Evolutionary conservation across 1,140 invertebrate species (phyloP).

Genomic region (Thaumatotibia leucotreta): DNA sequence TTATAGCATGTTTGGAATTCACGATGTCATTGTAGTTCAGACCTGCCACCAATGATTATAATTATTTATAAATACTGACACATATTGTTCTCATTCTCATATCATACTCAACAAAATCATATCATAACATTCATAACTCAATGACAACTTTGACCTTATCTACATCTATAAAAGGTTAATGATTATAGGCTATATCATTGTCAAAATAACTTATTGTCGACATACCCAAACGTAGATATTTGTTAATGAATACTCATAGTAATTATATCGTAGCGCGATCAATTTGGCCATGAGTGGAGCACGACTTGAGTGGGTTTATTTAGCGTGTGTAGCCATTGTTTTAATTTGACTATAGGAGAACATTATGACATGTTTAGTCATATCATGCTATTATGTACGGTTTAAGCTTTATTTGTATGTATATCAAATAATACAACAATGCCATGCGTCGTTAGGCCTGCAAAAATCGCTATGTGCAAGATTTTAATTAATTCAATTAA

Average conservation of each 20-base stretch:
- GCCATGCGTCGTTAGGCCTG: too few relatives aligned
- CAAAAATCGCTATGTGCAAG: too few relatives aligned
- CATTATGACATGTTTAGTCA: too few relatives aligned
- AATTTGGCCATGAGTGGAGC: not conserved
- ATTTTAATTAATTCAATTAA: too few relatives aligned
- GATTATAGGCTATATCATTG: constrained; percentile 10
- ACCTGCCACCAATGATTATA: too few relatives aligned
- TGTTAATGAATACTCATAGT: not conserved
- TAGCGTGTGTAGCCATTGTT: not conserved
- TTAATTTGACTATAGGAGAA: not conserved
- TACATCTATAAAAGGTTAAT: not conserved
- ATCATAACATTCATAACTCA: too few relatives aligned
- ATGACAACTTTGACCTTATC: not conserved
- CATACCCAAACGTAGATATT: not conserved
- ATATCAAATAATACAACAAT: too few relatives aligned
- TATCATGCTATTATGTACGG: too few relatives aligned
- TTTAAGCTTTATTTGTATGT: not conserved
- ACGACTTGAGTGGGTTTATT: not conserved
- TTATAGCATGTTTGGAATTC: too few relatives aligned
- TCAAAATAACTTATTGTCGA: constrained; percentile 1
- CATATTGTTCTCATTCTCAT: not conserved
- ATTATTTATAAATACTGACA: not conserved
- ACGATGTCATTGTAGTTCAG: too few relatives aligned
- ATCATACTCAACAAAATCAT: not conserved
- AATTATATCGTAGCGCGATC: not conserved